These are phyloP conservation scores for Strigamia transsilvanica DNA, from an alignment of 2,888 invertebrate genomes.

Conservation along the genomic window DNA sequence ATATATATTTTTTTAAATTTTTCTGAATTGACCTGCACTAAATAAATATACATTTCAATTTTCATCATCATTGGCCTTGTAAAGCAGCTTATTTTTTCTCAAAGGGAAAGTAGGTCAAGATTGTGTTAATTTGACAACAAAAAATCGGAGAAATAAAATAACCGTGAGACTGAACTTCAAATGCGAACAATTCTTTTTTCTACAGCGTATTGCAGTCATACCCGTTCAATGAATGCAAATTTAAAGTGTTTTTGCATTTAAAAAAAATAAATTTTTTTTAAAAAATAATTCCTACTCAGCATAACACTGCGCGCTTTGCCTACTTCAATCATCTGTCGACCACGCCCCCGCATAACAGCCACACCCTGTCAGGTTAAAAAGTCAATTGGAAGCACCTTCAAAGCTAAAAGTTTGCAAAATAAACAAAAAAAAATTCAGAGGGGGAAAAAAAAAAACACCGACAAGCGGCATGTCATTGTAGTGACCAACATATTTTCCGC, in stretches of 20 bases:
- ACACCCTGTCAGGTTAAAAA: slow-evolving; percentile 6
- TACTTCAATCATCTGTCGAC: neutral
- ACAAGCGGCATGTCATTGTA: too few relatives aligned
- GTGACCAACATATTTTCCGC: too few relatives aligned
- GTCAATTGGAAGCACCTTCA: neutral
- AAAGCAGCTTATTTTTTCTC: neutral
- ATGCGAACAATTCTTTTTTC: neutral
- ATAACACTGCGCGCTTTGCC: neutral
- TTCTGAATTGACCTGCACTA: neutral
- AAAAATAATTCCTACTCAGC: too few relatives aligned
- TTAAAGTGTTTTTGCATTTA: too few relatives aligned
- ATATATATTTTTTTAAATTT: too few relatives aligned
- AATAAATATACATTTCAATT: slow-evolving; percentile 9
- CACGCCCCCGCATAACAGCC: slow-evolving; percentile 20
- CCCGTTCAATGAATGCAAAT: too few relatives aligned
- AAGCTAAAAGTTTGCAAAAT: neutral
- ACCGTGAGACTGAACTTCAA: slow-evolving; percentile 21
- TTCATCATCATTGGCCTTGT: neutral
- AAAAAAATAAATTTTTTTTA: too few relatives aligned
- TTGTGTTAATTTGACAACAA: neutral
- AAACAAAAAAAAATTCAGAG: too few relatives aligned
- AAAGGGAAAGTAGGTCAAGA: slow-evolving; percentile 11
- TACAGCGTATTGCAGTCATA: neutral
- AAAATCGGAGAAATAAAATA: neutral
- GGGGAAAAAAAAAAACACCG: too few relatives aligned